phyloP scores from a whole-genome alignment of 2,888 invertebrate genomes.

The Dynastes maya region DNA sequence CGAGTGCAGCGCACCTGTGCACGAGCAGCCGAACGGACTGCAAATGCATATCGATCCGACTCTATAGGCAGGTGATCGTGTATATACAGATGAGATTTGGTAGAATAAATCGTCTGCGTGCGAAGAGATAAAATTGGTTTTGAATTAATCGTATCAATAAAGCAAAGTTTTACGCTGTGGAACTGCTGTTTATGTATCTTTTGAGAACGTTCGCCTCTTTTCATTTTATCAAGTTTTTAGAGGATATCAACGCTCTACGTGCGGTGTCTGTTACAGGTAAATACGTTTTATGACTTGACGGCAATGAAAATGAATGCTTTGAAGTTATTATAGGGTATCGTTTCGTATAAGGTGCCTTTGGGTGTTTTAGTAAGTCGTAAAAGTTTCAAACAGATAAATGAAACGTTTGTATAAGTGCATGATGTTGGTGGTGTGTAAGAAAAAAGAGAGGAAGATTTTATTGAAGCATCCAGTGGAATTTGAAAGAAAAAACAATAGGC shows the following conservation, averaged over 20 bases:
- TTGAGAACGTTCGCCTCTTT: neutral
- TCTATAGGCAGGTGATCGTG: neutral
- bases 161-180: neutral
- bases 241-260: neutral
- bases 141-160: constrained; percentile 4
- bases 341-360: neutral
- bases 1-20: constrained; percentile 21
- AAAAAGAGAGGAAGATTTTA: neutral
- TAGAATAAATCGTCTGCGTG: neutral
- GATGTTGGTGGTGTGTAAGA: neutral
- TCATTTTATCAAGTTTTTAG: constrained; percentile 27
- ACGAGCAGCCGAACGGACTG: neutral
- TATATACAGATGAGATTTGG: neutral
- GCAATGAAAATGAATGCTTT: constrained; percentile 32
- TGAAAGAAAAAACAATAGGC: neutral
- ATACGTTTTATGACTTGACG: constrained; percentile 15
- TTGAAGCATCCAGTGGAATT: neutral
- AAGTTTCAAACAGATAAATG: neutral
- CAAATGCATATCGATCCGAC: constrained; percentile 8
- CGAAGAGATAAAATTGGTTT: neutral
- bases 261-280: constrained; percentile 8
- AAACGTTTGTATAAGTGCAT: neutral
- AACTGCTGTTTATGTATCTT: constrained; percentile 5
- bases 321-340: constrained; percentile 2
- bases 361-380: neutral